Conservation (phyloP, 2,113 vertebrate genomes). For the Oncorhynchus gorbuscha region DNA sequence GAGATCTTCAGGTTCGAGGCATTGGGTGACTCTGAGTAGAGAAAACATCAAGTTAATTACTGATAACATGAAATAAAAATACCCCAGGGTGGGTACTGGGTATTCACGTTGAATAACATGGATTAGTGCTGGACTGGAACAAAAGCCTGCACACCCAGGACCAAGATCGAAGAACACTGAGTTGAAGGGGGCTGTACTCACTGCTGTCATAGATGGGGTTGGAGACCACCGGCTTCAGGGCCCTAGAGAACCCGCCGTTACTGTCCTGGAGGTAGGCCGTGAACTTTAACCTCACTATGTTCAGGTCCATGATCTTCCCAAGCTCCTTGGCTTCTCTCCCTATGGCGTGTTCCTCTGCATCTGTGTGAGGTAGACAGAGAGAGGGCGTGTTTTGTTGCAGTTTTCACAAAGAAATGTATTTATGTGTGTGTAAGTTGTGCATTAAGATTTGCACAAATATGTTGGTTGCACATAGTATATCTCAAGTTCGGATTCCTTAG, state of each 20-base stretch:
- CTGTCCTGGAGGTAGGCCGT: conserved; percentile 94
- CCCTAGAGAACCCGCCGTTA: conserved; percentile 83
- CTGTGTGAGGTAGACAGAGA: conserved; percentile 57
- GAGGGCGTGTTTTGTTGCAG: not conserved
- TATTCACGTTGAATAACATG: too few relatives aligned
- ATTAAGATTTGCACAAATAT: not conserved
- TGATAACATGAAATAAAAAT: not conserved
- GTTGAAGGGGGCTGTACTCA: conserved; percentile 66
- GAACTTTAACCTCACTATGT: conserved; percentile 92
- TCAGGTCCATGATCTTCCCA: conserved; percentile 92
- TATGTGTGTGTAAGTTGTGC: too few relatives aligned
- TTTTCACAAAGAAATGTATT: too few relatives aligned
- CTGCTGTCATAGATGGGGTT: conserved; percentile 98
- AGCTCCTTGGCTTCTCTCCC: conserved; percentile 89
- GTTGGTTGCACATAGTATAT: not conserved
- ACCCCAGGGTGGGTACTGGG: too few relatives aligned
- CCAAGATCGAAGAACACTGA: too few relatives aligned
- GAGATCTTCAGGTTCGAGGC: conserved; percentile 97
- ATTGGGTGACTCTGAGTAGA: conserved; percentile 86
- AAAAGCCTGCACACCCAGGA: too few relatives aligned
- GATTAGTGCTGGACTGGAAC: too few relatives aligned
- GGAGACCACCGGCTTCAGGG: conserved; percentile 89
- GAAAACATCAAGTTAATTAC: not conserved
- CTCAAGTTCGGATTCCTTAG: not conserved
- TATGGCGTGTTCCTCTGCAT: conserved; percentile 77